These are phyloP conservation scores for Catajapyx aquilonaris DNA, from an alignment of 1,140 invertebrate species.

Conservation along the genomic window DNA sequence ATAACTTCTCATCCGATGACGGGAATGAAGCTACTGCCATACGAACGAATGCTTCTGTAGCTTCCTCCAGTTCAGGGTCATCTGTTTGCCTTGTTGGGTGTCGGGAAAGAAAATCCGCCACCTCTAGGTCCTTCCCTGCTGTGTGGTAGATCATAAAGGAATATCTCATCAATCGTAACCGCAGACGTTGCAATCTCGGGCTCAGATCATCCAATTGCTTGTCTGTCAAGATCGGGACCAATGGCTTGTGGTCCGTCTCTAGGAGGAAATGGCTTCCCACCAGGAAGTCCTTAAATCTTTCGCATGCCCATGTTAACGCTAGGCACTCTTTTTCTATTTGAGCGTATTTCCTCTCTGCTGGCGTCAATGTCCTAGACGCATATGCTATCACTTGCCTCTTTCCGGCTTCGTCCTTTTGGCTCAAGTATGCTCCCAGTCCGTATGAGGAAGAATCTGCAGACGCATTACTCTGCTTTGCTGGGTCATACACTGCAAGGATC, in stretches of 20 bases:
- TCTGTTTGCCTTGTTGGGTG: no score
- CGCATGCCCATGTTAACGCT: conserved; percentile 8
- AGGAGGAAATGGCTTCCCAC: conserved; percentile 4
- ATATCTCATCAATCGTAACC: conserved; percentile 10
- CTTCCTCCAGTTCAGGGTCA: no score
- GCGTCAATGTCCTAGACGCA: conserved; percentile 6
- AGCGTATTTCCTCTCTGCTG: conserved; percentile 4
- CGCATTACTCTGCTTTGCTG: not conserved
- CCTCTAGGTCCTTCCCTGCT: conserved; percentile 8
- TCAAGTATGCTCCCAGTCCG: conserved; percentile 6
- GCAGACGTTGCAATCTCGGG: conserved; percentile 12
- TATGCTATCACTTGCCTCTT: conserved; percentile 2
- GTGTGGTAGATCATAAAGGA: conserved; percentile 3
- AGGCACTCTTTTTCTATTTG: conserved; percentile 7
- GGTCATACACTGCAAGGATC: conserved; percentile 4
- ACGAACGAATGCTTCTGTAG: no score
- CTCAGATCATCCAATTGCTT: conserved; percentile 13
- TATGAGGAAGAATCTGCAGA: conserved; percentile 5
- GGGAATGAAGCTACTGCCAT: no score
- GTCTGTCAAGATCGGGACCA: conserved; percentile 10
- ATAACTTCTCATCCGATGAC: no score
- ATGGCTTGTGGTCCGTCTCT: conserved; percentile 14
- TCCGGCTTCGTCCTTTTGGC: conserved; percentile 4
- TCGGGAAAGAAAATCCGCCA: no score
- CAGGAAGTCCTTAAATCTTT: conserved; percentile 6